phyloP scores from a whole-genome alignment of 2,797 vertebrate species.

The Meda fulgida region DNA sequence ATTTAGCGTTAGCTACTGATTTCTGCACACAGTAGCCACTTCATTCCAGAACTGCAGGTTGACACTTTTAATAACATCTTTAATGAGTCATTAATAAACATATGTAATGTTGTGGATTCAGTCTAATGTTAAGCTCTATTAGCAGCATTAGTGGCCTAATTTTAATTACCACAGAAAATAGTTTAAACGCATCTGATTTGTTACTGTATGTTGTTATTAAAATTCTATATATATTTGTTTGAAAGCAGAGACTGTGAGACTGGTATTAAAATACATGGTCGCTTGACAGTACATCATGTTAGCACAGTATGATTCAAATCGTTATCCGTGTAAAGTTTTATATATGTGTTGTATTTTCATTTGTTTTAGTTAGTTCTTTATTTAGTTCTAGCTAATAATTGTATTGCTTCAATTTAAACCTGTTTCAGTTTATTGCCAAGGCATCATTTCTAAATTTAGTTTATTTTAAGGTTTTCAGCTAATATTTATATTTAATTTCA shows the following conservation, averaged over 20 bases:
- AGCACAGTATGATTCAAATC: not conserved
- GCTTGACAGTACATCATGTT: not conserved
- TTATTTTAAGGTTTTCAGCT: not conserved
- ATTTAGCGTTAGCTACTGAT: constrained; percentile 7
- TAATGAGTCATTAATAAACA: not conserved
- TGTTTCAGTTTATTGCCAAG: no score
- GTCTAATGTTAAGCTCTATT: not conserved
- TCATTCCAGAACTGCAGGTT: not conserved
- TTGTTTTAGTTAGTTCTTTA: not conserved
- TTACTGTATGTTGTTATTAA: not conserved
- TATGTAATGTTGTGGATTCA: not conserved
- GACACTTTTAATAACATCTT: not conserved
- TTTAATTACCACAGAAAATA: not conserved
- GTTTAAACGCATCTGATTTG: not conserved
- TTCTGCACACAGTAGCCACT: not conserved
- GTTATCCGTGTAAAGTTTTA: not conserved
- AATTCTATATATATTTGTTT: not conserved
- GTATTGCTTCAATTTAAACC: not conserved
- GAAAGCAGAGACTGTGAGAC: not conserved
- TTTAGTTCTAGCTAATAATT: not conserved
- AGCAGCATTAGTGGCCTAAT: not conserved
- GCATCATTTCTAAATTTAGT: no score
- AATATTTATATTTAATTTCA: not conserved
- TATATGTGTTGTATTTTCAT: not conserved
- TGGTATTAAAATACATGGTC: not conserved